Percentiles rank a stretch among this genome's conserved stretches.
Conservation (phyloP, 2,888 invertebrate genomes). For the Ophonus ardosiacus region DNA sequence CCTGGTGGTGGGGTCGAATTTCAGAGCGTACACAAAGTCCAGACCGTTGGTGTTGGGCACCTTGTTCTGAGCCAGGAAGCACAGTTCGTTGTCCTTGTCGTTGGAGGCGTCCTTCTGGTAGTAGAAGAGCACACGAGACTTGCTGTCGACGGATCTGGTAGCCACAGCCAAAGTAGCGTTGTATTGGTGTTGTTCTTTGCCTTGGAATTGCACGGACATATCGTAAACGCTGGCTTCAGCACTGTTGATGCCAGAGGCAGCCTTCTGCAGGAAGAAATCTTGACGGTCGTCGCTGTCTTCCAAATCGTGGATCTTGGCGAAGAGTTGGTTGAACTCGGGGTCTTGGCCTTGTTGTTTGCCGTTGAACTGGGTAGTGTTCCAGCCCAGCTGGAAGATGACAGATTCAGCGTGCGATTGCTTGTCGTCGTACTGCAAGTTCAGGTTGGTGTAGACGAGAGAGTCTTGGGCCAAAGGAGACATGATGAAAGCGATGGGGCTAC, state of each 20-base stretch:
- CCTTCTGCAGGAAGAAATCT: constrained; percentile 78
- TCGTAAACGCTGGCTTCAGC: constrained; percentile 78
- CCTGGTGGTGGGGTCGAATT: constrained; percentile 77
- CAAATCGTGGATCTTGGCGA: constrained; percentile 54
- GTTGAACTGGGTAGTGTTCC: constrained; percentile 70
- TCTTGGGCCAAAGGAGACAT: constrained; percentile 72
- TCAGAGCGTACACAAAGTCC: constrained; percentile 78
- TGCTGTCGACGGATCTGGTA: constrained; percentile 79
- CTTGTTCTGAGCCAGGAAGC: constrained; percentile 75
- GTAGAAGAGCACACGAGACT: constrained; percentile 77
- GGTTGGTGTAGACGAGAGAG: constrained; percentile 76
- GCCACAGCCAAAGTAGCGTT: constrained; percentile 78
- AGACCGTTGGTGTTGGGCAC: constrained; percentile 78
- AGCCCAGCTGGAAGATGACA: constrained; percentile 74
- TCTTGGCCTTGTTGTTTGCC: constrained; percentile 67
- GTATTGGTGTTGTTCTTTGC: constrained; percentile 77
- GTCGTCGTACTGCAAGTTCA: constrained; percentile 77
- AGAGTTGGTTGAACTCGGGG: constrained; percentile 66
- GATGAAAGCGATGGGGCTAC: constrained; percentile 67
- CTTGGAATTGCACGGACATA: constrained; percentile 78
- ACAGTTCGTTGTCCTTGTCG: constrained; percentile 74
- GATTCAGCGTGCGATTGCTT: constrained; percentile 76
- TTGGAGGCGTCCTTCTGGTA: constrained; percentile 74
- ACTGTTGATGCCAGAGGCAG: constrained; percentile 78
- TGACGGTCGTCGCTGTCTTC: constrained; percentile 74